Evolutionary conservation across 2,888 invertebrate species (phyloP), one percentile per base, ranked within the genome.

Genomic region (Tortrix viridana): DNA sequence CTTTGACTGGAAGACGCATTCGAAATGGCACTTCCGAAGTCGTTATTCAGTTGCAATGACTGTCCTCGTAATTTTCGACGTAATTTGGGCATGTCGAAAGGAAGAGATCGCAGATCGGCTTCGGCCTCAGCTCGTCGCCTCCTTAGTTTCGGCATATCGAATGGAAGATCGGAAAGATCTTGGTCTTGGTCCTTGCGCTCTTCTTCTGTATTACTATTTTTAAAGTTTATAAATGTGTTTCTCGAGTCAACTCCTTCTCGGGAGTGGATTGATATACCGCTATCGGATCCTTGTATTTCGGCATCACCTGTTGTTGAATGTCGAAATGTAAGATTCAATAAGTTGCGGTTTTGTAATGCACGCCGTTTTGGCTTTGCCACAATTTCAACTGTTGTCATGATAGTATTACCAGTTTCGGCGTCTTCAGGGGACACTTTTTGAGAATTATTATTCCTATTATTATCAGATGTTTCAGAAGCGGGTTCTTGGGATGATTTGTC

Each of bases 11-110:
- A 96, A 18, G 96, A 96, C 50, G 96, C 96, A 76, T 96, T 96
- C 5, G 96, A 96, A 55, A 95, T 95, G 68, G 94, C 95, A 75
- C 93, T 94, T 64, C 95, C 95, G 78, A 96, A 96, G 65, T 92
- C 92, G 71, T 82, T 89, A 65, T 94, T 95, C 72, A 95, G 94
- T 75, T 94, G 93, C 66, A 92, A 73, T 2, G 93, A 93, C 67
- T 93, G 89, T 68, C 95, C 94, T 69, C 96, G 93, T 74, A 97
- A 86, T 69, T 96, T 94, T 57, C 97, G 92, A 67, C 96, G 93
- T 63, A 97, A 88, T 86, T 97, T 97, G 32, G 97, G 97, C 97
- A 97, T 97, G 82, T 97, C 97, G 82, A 97, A 97, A 61, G 97
- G 97, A 79, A 97, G 92, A 81, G 97, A 95, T 68, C 96, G 93